phyloP scores from a whole-genome alignment of 2,888 invertebrate species.

The Lasioglossum leucozonium region DNA sequence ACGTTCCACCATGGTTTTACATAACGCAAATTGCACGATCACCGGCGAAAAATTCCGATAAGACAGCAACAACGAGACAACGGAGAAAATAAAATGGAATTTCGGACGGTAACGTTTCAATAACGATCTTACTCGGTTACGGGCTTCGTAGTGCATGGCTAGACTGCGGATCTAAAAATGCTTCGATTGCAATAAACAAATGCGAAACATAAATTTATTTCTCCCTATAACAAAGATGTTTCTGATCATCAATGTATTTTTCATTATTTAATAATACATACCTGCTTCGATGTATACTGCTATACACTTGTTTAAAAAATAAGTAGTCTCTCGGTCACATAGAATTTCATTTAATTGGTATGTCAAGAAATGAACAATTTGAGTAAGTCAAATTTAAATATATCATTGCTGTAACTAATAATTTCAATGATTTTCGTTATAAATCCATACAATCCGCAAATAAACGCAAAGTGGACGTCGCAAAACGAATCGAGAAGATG shows the following conservation, averaged over 20 bases:
- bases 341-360: no score
- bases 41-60: neutral
- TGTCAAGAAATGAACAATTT: neutral
- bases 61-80: neutral
- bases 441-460: neutral
- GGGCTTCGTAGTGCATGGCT: neutral
- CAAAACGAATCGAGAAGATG: neutral
- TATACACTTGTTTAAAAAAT: no score
- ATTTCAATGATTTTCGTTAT: neutral
- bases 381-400: neutral
- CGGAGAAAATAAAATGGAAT: neutral
- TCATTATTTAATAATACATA: no score
- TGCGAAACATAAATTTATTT: no score
- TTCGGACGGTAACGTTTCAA: no score
- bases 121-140: neutral
- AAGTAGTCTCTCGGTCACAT: no score
- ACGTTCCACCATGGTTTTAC: slow-evolving; percentile 41
- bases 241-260: no score
- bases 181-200: neutral
- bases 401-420: neutral
- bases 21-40: slow-evolving; percentile 20
- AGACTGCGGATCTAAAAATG: neutral
- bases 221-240: no score
- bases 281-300: no score
- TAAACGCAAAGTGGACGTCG: neutral